Evolutionary conservation across 2,113 vertebrate genomes (phyloP), one percentile per base, ranked within the genome.

Genomic region (Corythornis madagascariensis): DNA sequence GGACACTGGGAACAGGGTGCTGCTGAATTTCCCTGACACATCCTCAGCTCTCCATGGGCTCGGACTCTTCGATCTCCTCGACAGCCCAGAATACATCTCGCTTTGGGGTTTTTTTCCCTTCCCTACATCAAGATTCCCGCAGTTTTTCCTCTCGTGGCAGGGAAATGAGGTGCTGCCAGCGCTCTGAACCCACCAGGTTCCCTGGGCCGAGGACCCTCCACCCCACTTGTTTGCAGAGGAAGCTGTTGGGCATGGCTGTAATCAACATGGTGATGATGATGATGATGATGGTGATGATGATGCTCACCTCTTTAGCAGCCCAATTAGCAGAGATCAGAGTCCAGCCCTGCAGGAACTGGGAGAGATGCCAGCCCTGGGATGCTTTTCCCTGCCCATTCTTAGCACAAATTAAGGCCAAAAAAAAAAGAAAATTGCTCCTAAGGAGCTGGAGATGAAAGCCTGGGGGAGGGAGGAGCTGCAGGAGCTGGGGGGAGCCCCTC

Each of bases 301-400:
- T 35, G 35, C 8, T 35, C 8, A 92, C 21, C 67, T 84, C 83
- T 77, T 88, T 66, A 96, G 79, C 35, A 74, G 76, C 33, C 67
- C 77, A 91, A 89, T 89, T 96, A 94, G 16, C 40, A 74, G n/a
- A 95, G 82, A 96, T 95, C 81, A 94, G 89, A 94, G 82, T n/a
- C 70, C 89, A 95, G 57, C 52, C 64, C 71, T 83, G 24, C 87
- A 93, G 94, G 92, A 95, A 89, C 89, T 93, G 82, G 60, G 69
- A 90, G 86, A 56, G 60, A 72, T 35, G 52, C 31, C 52, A 70
- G 79, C 78, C 82, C 79, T 92, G 75, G 64, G 92, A 82, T 87
- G 78, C n/a, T 72, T 72, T 94, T 91, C 75, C 85, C n/a, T 50
- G 85, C 60, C 60, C 60, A 71, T 94, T 80, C 80, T 91, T 92